phyloP scores from a whole-genome alignment of 2,888 invertebrate species.

The Luperina nickerlii region DNA sequence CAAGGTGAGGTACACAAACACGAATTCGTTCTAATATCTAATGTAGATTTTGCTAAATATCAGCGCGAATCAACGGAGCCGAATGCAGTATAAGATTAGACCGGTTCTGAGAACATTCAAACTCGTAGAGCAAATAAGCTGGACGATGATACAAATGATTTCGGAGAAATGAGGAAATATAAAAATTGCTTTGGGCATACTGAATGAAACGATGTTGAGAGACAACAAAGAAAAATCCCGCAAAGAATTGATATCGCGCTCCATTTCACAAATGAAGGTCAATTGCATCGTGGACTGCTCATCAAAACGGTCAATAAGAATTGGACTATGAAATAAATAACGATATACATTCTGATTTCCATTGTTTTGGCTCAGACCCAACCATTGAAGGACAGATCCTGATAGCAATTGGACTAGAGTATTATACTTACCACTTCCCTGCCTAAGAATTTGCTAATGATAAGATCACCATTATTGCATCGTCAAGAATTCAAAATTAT shows the following conservation, averaged over 20 bases:
- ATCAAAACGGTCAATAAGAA: slow-evolving; percentile 77
- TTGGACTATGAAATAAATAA: slow-evolving; percentile 80
- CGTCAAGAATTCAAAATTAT: slow-evolving; percentile 28
- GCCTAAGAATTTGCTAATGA: slow-evolving; percentile 67
- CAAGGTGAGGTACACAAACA: slow-evolving; percentile 68
- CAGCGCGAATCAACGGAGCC: slow-evolving; percentile 59
- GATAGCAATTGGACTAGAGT: slow-evolving; percentile 72
- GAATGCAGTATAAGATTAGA: slow-evolving; percentile 59
- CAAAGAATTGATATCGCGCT: slow-evolving; percentile 69
- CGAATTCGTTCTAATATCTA: slow-evolving; percentile 59
- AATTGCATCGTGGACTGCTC: slow-evolving; percentile 74
- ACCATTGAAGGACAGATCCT: slow-evolving; percentile 61
- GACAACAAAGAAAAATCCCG: slow-evolving; percentile 57
- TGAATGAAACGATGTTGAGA: slow-evolving; percentile 32
- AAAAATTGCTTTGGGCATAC: slow-evolving; percentile 42
- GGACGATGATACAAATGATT: slow-evolving; percentile 64
- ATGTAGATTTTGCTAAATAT: slow-evolving; percentile 66
- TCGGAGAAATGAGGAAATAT: slow-evolving; percentile 62
- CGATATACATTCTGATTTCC: slow-evolving; percentile 76
- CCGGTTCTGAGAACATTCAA: slow-evolving; percentile 42
- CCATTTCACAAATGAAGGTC: slow-evolving; percentile 78
- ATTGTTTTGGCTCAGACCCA: slow-evolving; percentile 86
- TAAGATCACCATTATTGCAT: slow-evolving; percentile 42
- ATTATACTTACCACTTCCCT: slow-evolving; percentile 70
- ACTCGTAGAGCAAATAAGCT: slow-evolving; percentile 62